Base-by-base conservation (phyloP, 2,888 invertebrate genomes). In the Zele albiditarsus region DNA sequence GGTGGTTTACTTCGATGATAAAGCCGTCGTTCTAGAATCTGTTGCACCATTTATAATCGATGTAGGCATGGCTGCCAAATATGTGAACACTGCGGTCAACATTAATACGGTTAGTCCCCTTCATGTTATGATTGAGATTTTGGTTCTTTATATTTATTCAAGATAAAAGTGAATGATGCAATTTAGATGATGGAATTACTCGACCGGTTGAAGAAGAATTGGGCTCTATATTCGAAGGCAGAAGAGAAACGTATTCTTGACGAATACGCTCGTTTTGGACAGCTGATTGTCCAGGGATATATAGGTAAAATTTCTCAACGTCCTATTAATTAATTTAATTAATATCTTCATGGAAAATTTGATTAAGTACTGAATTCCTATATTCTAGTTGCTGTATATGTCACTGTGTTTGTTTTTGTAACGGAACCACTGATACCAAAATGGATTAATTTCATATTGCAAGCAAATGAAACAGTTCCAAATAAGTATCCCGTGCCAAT, bases 401-500 rank as follows among this genome's bases (percentile, higher is more conserved):
- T 27, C 16, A 23, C 66, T 3, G 27, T 33, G n/a, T 2, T 66
- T 2, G 8, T 60, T 16, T 73, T 68, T 25, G 8, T 67, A 10
- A 62, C 20, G n/a, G 73, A 73, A 62, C 68, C 73, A 20, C 1
- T 73, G 10, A 23, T 68, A 1, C 49, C 49, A 12, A 73, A 31
- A 49, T 10, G 31, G 5, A 14, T 68, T 1, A 60, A 46, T 49
- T 28, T 60, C 28, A 12, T 62, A 12, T 46, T 49, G 3, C 46
- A 49, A 25, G 38, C 60, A 1, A 73, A 73, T 27, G 31, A 49
- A 46, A 28, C 67, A 2, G 16, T 49, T 49, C 67, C 67, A 3
- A 25, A 42, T 6, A 67, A 49, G 49, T 67, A 49, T 49, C 27
- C 67, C n/a, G 67, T 49, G 25, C 67, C 67, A 49, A 67, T 67